Conservation (phyloP, 1,140 invertebrate species). For the Aphaenogaster rudis region DNA sequence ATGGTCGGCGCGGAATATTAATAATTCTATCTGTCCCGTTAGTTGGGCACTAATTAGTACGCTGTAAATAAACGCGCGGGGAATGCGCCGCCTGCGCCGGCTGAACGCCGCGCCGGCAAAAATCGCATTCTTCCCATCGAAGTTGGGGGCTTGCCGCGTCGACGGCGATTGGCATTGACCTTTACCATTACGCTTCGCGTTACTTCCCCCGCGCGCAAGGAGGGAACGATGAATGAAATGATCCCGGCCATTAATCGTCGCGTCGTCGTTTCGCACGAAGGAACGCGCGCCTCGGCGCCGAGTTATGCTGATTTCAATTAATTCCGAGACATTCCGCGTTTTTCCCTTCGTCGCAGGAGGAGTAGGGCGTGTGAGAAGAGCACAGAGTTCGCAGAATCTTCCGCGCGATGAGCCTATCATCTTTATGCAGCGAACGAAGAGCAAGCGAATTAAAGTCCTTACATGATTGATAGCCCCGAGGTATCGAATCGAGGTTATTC, state of each 20-base stretch:
- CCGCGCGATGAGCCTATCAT: neutral
- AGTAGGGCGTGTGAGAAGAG: slow-evolving; percentile 19
- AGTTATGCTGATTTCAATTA: slow-evolving; percentile 81
- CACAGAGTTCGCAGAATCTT: slow-evolving; percentile 24
- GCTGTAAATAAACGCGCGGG: slow-evolving; percentile 51
- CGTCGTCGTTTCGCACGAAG: slow-evolving; percentile 71
- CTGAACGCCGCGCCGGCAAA: slow-evolving; percentile 48
- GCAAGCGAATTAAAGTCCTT: slow-evolving; percentile 17
- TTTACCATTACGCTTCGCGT: slow-evolving; percentile 66
- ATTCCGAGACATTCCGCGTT: slow-evolving; percentile 75
- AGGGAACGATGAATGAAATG: slow-evolving; percentile 75
- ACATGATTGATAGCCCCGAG: slow-evolving; percentile 33
- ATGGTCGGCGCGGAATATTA: slow-evolving; percentile 38
- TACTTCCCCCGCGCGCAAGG: slow-evolving; percentile 45
- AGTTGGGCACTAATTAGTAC: slow-evolving; percentile 61
- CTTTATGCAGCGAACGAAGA: neutral
- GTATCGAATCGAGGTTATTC: slow-evolving; percentile 43
- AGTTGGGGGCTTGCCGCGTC: slow-evolving; percentile 70
- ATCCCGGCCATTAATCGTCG: slow-evolving; percentile 73
- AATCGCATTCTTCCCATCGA: slow-evolving; percentile 67
- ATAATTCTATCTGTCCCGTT: slow-evolving; percentile 51
- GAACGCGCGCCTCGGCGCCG: slow-evolving; percentile 67
- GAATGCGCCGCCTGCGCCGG: slow-evolving; percentile 11
- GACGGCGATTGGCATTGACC: slow-evolving; percentile 72
- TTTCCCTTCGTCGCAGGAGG: slow-evolving; percentile 36